These are phyloP conservation scores for Asarcornis scutulata DNA, from an alignment of 2,113 vertebrate genomes.

Conservation along the genomic window DNA sequence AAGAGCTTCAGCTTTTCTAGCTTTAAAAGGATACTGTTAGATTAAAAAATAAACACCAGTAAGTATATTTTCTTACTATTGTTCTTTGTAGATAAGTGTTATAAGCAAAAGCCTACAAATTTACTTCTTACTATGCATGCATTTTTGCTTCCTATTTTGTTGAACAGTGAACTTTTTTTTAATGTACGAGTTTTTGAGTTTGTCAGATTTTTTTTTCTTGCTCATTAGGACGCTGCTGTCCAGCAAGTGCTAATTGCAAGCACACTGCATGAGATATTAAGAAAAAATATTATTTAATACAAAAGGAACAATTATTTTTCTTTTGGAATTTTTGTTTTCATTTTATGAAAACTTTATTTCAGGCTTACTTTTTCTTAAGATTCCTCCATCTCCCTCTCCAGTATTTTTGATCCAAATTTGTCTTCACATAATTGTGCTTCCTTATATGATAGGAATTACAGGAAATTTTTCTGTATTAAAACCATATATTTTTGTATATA, in stretches of 20 bases:
- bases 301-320: background rate
- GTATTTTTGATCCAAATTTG: background rate
- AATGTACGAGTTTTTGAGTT: slow-evolving; percentile 25
- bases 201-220: background rate
- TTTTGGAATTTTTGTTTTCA: background rate
- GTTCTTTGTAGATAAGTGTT: background rate
- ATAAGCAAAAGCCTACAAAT: slow-evolving; percentile 33
- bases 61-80: slow-evolving; percentile 11
- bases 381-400: background rate
- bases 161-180: slow-evolving; percentile 2
- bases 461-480: background rate
- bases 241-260: background rate
- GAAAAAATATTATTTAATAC: background rate
- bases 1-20: slow-evolving; percentile 13
- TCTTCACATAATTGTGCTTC: background rate
- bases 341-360: slow-evolving; percentile 13
- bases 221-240: background rate
- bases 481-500: background rate
- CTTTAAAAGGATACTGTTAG: background rate
- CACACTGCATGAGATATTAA: slow-evolving; percentile 8
- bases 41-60: background rate
- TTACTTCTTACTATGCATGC: slow-evolving; percentile 43
- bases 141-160: slow-evolving; percentile 43
- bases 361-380: background rate
- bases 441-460: background rate